These are phyloP conservation scores for Paedocypris sp. DNA, from an alignment of 2,113 vertebrate species.

Conservation along the genomic window DNA sequence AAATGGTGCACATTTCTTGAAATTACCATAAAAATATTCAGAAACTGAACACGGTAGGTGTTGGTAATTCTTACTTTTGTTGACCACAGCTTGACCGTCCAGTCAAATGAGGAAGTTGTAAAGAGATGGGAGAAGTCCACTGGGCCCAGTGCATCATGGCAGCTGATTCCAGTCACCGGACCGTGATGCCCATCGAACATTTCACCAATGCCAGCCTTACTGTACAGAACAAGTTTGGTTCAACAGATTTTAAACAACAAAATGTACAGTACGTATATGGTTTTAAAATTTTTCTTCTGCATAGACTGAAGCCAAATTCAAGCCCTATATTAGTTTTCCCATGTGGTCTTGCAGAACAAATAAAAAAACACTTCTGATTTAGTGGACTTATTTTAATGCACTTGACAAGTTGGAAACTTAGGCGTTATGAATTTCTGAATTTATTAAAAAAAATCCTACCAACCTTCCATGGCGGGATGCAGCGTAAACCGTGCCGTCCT, in stretches of 20 bases:
- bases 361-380: too few relatives aligned
- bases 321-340: too few relatives aligned
- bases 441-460: too few relatives aligned
- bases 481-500: slow-evolving; percentile 77
- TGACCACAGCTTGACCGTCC: slow-evolving; percentile 82
- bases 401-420: too few relatives aligned
- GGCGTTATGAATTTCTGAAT: too few relatives aligned
- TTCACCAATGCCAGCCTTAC: slow-evolving; percentile 79
- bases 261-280: background rate
- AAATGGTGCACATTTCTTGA: too few relatives aligned
- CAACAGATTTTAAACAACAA: background rate
- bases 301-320: too few relatives aligned
- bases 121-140: slow-evolving; percentile 83
- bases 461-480: slow-evolving; percentile 81
- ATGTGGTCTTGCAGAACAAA: too few relatives aligned
- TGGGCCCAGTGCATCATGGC: slow-evolving; percentile 77
- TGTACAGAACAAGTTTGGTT: slow-evolving; percentile 41
- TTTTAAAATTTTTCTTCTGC: too few relatives aligned
- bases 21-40: too few relatives aligned
- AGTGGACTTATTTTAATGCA: too few relatives aligned
- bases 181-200: slow-evolving; percentile 82
- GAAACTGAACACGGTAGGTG: too few relatives aligned
- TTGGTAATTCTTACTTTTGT: slow-evolving; percentile 73
- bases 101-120: slow-evolving; percentile 82
- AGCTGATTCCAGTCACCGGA: slow-evolving; percentile 79